These are phyloP conservation scores for Erinaceus europaeus DNA, from an alignment of 2,113 vertebrate genomes.

Conservation along the genomic window DNA sequence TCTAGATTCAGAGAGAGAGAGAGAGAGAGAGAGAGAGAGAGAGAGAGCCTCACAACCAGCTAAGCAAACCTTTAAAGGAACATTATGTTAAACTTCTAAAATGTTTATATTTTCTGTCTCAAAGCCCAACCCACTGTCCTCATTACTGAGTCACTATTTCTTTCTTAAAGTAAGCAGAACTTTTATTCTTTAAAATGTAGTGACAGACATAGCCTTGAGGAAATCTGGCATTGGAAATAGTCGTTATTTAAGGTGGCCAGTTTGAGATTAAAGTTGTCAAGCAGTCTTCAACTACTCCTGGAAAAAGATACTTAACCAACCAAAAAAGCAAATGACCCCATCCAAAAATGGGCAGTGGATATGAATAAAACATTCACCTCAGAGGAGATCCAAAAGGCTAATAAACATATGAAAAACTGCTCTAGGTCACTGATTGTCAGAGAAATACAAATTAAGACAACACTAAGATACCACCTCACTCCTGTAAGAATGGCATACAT, in stretches of 20 bases:
- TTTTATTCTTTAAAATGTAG: slow-evolving; percentile 35
- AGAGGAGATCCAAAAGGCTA: too few species aligned
- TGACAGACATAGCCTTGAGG: not conserved
- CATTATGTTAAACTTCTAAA: not conserved
- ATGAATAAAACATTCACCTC: too few species aligned
- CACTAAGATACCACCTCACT: too few species aligned
- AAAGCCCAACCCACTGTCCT: not conserved
- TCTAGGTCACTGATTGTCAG: too few species aligned
- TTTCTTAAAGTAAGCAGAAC: slow-evolving; percentile 29
- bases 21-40: not conserved
- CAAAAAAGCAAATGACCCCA: too few species aligned
- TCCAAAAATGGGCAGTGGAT: too few species aligned
- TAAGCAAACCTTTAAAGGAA: not conserved
- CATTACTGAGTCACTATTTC: slow-evolving; percentile 10
- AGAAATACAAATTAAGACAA: too few species aligned
- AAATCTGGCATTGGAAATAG: not conserved
- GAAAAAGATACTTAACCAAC: too few species aligned
- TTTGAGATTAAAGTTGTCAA: not conserved
- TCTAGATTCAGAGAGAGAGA: not conserved
- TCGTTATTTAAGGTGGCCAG: not conserved
- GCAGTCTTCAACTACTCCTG: not conserved
- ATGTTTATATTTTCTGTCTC: not conserved
- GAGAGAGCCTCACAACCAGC: not conserved
- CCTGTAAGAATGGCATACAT: too few species aligned
- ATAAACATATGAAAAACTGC: too few species aligned